Conservation (phyloP, 2,797 vertebrate genomes). For the Lophius americanus region DNA sequence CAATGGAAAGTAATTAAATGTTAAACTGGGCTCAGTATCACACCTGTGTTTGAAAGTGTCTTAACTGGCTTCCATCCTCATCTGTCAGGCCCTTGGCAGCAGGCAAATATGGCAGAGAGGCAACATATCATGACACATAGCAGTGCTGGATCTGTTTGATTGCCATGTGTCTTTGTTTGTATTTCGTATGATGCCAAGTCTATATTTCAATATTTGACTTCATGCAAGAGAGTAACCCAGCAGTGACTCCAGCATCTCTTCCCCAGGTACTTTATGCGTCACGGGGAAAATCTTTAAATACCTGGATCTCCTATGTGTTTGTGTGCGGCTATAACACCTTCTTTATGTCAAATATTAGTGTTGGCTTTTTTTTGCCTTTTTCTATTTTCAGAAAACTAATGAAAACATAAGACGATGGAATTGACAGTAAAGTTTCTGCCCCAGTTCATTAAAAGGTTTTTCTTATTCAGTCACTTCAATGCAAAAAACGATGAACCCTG, state of each 20-base stretch:
- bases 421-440: conserved; percentile 13
- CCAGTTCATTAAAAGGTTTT: conserved; percentile 13
- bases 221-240: conserved; percentile 37
- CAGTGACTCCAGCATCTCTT: conserved; percentile 43
- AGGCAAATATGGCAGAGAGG: conserved; percentile 7
- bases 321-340: conserved; percentile 30
- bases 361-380: conserved; percentile 33
- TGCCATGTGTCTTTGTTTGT: conserved; percentile 16
- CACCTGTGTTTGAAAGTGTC: background rate
- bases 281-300: conserved; percentile 44
- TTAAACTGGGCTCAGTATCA: background rate
- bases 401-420: conserved; percentile 9
- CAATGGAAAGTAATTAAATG: conserved; percentile 2
- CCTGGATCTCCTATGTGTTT: conserved; percentile 40
- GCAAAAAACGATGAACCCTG: background rate
- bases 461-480: conserved; percentile 10
- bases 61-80: background rate
- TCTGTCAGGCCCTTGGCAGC: conserved; percentile 6
- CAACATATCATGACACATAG: conserved; percentile 6
- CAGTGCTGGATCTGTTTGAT: conserved; percentile 16
- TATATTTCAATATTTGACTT: conserved; percentile 41
- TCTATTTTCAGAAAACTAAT: conserved; percentile 20
- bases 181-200: conserved; percentile 40
- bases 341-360: conserved; percentile 47
- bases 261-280: conserved; percentile 42